Conservation (phyloP, 1,140 invertebrate species). For the Bicyclus anynana region DNA sequence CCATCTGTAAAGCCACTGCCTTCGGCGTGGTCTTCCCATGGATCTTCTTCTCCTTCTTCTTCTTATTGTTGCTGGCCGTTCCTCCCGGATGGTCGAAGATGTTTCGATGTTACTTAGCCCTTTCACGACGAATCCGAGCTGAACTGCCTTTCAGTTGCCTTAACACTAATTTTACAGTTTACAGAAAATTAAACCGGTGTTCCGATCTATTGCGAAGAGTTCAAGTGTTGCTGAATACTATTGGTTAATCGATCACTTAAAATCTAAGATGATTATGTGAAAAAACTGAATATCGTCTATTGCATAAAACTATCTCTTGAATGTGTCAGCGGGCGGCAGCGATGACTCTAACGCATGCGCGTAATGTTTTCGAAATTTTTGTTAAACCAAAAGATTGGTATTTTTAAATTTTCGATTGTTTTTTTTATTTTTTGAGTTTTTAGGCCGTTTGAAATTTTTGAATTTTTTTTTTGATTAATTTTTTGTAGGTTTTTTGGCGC, state of each 20-base stretch:
- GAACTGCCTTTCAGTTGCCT: conserved; percentile 69
- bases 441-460: conserved; percentile 59
- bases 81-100: conserved; percentile 70
- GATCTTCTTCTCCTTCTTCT: conserved; percentile 51
- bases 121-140: conserved; percentile 64
- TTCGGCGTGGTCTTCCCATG: conserved; percentile 47
- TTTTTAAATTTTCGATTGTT: conserved; percentile 60
- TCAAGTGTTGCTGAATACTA: conserved; percentile 76
- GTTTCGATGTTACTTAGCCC: conserved; percentile 69
- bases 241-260: conserved; percentile 70
- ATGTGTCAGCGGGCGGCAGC: conserved; percentile 67
- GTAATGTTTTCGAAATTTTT: conserved; percentile 61
- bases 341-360: conserved; percentile 67
- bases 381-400: conserved; percentile 65
- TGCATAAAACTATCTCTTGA: conserved; percentile 72
- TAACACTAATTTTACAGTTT: conserved; percentile 69
- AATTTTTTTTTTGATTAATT: conserved; percentile 36
- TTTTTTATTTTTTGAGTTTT: conserved; percentile 49
- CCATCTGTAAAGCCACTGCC: conserved; percentile 54
- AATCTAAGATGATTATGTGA: conserved; percentile 70
- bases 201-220: conserved; percentile 57
- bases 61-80: conserved; percentile 44
- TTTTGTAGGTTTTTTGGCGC: conserved; percentile 46
- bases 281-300: conserved; percentile 72
- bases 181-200: conserved; percentile 63